Conservation (phyloP, 2,113 vertebrate species). For the Saimiri boliviensis region DNA sequence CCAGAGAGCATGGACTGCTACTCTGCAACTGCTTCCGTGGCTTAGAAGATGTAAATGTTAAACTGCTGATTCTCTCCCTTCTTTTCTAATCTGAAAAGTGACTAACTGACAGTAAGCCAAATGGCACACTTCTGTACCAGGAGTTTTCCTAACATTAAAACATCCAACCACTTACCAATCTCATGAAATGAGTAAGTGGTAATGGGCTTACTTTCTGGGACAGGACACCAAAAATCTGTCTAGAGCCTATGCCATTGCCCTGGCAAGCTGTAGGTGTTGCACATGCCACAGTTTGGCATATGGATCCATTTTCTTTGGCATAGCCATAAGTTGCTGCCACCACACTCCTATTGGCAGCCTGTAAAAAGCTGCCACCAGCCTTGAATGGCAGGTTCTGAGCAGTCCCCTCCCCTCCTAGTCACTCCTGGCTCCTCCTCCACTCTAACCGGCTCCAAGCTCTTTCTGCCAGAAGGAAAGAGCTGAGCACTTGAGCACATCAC, state of each 20-base stretch:
- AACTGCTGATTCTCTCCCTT: neutral
- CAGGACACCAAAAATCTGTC: neutral
- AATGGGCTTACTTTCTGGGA: neutral
- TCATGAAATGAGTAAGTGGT: neutral
- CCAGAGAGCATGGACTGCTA: neutral
- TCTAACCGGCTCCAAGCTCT: neutral
- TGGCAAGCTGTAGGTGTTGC: neutral
- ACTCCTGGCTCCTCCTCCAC: neutral
- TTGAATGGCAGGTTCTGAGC: neutral
- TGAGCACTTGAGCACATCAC: neutral
- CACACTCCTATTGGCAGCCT: neutral
- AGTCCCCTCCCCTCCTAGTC: neutral
- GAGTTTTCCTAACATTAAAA: neutral
- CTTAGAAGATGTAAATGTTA: neutral
- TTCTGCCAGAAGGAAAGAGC: neutral
- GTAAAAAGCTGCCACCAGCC: neutral
- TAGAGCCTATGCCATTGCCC: neutral
- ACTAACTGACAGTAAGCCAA: slow-evolving; percentile 17
- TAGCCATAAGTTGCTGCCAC: neutral
- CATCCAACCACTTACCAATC: neutral
- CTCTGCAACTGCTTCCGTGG: too few relatives aligned
- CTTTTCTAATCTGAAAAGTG: slow-evolving; percentile 48
- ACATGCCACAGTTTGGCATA: neutral
- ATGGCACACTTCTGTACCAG: neutral
- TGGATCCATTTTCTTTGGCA: slow-evolving; percentile 36